Conservation (phyloP, 2,888 invertebrate species). For the Meiosimyza platycephala region DNA sequence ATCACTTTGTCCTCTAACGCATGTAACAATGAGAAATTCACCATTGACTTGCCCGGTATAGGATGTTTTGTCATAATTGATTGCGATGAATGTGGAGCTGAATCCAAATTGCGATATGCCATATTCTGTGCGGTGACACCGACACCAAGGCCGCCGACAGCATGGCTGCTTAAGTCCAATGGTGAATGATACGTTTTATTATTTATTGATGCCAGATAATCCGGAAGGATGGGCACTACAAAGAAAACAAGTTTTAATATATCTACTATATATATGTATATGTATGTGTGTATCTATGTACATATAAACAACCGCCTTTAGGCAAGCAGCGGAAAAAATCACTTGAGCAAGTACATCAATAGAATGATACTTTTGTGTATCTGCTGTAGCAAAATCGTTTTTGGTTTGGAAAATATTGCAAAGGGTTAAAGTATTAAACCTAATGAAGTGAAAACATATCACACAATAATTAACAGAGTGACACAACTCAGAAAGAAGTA, state of each 20-base stretch:
- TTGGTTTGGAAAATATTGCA: too few relatives aligned
- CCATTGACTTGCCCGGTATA: constrained; percentile 64
- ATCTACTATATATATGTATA: too few relatives aligned
- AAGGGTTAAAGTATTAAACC: too few relatives aligned
- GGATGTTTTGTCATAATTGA: constrained; percentile 65
- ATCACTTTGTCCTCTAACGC: constrained; percentile 27
- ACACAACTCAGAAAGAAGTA: too few relatives aligned
- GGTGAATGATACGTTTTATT: constrained; percentile 56
- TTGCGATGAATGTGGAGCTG: constrained; percentile 47
- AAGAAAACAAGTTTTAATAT: background rate
- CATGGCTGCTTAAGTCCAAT: constrained; percentile 39
- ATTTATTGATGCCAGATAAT: constrained; percentile 75
- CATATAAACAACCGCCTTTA: too few relatives aligned
- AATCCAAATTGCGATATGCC: constrained; percentile 59
- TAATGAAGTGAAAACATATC: too few relatives aligned
- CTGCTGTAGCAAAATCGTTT: too few relatives aligned
- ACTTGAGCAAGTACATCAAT: too few relatives aligned
- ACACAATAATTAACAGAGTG: too few relatives aligned
- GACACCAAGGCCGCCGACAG: constrained; percentile 44
- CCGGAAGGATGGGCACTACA: constrained; percentile 84
- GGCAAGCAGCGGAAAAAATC: too few relatives aligned
- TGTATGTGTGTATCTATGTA: too few relatives aligned
- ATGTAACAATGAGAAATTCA: constrained; percentile 61
- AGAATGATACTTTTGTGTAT: too few relatives aligned
- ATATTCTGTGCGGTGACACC: constrained; percentile 54